Evolutionary conservation across 1,140 invertebrate species (phyloP).

Genomic region (honey bee (Apis mellifera)): Amel_HAv3.1 CM009941.2:10429501-10430000

Average conservation of each 20-base stretch:
- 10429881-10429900: neutral
- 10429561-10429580: too few species aligned
- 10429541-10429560: neutral
- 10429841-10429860: neutral
- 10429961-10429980: neutral
- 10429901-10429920: neutral
- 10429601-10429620: too few species aligned
- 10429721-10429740: too few species aligned
- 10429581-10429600: slow-evolving; percentile 10
- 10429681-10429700: too few species aligned
- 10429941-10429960: neutral
- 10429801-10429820: too few species aligned
- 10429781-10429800: too few species aligned
- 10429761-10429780: too few species aligned
- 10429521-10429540: neutral
- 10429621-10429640: neutral
- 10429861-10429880: neutral
- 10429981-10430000: neutral
- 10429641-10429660: neutral
- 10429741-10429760: too few species aligned
- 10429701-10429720: too few species aligned
- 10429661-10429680: too few species aligned
- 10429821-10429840: too few species aligned
- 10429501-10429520: neutral
- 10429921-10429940: neutral